These are phyloP conservation scores for Rhincodon typus DNA, from an alignment of 2,797 vertebrate genomes.

Conservation along the genomic window DNA sequence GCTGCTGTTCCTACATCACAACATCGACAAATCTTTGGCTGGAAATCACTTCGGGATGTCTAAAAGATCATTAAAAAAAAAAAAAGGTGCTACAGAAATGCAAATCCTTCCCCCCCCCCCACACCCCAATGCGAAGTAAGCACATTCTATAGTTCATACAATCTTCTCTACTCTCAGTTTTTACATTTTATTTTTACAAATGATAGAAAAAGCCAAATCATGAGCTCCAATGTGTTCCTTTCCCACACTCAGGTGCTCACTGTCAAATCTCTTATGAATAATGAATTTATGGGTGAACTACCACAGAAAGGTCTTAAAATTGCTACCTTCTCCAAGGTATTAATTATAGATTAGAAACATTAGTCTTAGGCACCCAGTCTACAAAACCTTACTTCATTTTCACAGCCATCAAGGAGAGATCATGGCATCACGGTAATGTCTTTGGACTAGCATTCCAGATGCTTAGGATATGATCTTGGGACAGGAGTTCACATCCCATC, in stretches of 20 bases:
- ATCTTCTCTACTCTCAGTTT: not conserved
- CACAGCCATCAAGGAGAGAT: not conserved
- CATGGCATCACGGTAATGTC: no score
- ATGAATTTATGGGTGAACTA: not conserved
- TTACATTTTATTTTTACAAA: not conserved
- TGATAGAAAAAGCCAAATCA: not conserved
- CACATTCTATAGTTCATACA: not conserved
- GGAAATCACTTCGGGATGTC: not conserved
- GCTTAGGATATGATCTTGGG: no score
- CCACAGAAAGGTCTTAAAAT: not conserved
- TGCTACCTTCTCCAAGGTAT: no score
- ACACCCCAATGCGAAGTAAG: not conserved
- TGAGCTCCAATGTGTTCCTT: not conserved
- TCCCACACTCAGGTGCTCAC: no score
- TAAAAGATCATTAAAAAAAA: no score
- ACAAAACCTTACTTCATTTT: not conserved
- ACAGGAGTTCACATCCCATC: no score
- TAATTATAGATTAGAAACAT: not conserved
- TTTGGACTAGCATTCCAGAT: no score
- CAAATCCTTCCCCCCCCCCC: not conserved
- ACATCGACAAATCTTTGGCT: not conserved
- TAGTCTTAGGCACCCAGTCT: not conserved
- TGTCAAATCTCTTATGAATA: not conserved
- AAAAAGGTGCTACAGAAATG: not conserved
- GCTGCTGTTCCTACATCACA: not conserved